Evolutionary conservation across 2,113 vertebrate species (phyloP).

Genomic region (Setophaga petechia): DNA sequence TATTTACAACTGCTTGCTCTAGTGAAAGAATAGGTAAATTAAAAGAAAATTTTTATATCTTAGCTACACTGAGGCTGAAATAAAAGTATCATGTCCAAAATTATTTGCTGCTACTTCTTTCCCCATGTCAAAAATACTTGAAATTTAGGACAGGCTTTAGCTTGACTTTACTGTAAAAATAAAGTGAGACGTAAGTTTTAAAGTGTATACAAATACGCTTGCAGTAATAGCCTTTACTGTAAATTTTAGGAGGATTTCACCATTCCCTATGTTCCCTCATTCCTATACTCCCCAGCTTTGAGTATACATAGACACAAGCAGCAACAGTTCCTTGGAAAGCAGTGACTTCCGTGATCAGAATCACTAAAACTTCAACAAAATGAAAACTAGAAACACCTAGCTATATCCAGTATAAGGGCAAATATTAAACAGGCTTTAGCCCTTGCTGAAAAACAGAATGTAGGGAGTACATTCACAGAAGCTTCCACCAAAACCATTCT

Average conservation of each 20-base stretch:
- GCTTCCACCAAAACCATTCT: background rate
- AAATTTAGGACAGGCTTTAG: background rate
- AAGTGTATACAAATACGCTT: background rate
- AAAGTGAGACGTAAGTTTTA: background rate
- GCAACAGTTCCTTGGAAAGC: background rate
- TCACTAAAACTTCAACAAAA: background rate
- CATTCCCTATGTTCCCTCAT: background rate
- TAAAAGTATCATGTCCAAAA: background rate
- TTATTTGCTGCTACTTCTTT: background rate
- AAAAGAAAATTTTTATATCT: background rate
- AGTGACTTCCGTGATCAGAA: background rate
- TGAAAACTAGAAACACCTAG: background rate
- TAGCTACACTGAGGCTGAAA: background rate
- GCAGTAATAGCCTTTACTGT: background rate
- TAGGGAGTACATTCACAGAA: background rate
- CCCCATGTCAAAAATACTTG: background rate
- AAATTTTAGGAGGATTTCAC: background rate
- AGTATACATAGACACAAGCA: accelerated
- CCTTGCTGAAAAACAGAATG: background rate
- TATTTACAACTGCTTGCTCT: background rate
- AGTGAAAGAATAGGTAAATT: background rate
- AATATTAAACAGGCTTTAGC: background rate
- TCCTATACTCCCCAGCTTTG: background rate
- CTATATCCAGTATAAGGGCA: background rate
- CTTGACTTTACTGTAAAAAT: background rate